A percentile compares a stretch with the other conserved stretches of the same genome.
phyloP scores from a whole-genome alignment of 1,140 invertebrate species.

The Solenopsis invicta region DNA sequence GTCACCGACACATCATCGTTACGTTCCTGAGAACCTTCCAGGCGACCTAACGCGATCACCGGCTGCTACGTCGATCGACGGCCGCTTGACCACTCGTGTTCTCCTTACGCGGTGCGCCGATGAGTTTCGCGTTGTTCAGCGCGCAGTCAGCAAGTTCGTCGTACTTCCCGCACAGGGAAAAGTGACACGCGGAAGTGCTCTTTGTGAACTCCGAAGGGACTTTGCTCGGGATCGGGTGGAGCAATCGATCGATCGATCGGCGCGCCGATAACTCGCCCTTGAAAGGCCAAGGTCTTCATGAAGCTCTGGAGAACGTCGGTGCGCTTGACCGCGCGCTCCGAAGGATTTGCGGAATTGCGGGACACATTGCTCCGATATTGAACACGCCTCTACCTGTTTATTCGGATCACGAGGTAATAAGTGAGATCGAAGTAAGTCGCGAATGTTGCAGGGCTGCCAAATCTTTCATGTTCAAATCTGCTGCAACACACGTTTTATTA shows the following conservation, averaged over 20 bases:
- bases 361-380: constrained; percentile 36
- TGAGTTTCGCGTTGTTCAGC: constrained; percentile 1
- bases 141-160: not conserved
- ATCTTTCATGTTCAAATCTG: not conserved
- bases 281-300: not conserved
- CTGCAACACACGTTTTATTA: not conserved
- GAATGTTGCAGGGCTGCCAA: not conserved
- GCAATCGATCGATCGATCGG: not conserved
- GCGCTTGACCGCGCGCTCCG: not conserved
- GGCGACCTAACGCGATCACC: constrained; percentile 56
- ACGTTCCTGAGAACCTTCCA: constrained; percentile 48
- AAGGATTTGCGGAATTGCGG: not conserved
- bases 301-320: constrained; percentile 2
- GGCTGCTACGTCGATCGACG: constrained; percentile 26
- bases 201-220: not conserved
- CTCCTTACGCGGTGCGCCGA: constrained; percentile 34
- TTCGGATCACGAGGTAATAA: constrained; percentile 48
- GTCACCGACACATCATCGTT: constrained; percentile 43
- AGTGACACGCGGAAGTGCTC: not conserved
- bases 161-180: not conserved
- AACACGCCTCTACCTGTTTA: not conserved
- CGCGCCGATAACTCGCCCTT: not conserved
- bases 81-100: constrained; percentile 47
- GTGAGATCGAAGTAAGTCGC: not conserved
- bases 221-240: not conserved